These are phyloP conservation scores for Pilophorus perplexus DNA, from an alignment of 2,888 invertebrate genomes.

Conservation along the genomic window DNA sequence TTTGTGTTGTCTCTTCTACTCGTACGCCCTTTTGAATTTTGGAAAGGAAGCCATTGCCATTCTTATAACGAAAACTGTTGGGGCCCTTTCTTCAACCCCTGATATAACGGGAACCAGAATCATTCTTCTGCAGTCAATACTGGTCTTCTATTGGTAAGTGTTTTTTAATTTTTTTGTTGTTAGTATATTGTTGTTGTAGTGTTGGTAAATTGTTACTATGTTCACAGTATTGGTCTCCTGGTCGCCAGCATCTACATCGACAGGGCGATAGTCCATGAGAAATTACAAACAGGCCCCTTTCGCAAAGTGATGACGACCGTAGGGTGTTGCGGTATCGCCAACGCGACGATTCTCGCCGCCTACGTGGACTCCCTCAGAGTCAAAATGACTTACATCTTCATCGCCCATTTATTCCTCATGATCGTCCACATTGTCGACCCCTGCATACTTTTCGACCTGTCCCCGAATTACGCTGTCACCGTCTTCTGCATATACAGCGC, in stretches of 20 bases:
- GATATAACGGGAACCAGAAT: background rate
- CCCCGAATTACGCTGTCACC: background rate
- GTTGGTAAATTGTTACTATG: too few species aligned
- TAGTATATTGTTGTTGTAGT: too few species aligned
- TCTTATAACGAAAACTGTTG: background rate
- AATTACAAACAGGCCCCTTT: slow-evolving; percentile 1
- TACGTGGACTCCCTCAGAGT: background rate
- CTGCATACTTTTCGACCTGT: background rate
- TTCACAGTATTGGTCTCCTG: too few species aligned
- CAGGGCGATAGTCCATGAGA: background rate
- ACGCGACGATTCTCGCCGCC: background rate
- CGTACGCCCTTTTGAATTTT: background rate
- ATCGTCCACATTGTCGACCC: background rate
- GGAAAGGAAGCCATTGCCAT: background rate
- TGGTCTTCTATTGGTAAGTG: too few species aligned
- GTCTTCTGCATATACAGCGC: background rate
- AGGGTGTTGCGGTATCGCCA: slow-evolving; percentile 10
- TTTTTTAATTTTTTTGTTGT: too few species aligned
- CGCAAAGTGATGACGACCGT: slow-evolving; percentile 19
- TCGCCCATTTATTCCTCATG: background rate
- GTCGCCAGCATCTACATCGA: background rate
- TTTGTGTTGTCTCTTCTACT: background rate
- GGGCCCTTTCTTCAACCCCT: background rate
- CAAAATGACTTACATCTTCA: background rate
- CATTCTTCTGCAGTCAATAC: background rate